Conservation (phyloP, 2,113 vertebrate genomes). For the Romanogobio albipinnatus region DNA sequence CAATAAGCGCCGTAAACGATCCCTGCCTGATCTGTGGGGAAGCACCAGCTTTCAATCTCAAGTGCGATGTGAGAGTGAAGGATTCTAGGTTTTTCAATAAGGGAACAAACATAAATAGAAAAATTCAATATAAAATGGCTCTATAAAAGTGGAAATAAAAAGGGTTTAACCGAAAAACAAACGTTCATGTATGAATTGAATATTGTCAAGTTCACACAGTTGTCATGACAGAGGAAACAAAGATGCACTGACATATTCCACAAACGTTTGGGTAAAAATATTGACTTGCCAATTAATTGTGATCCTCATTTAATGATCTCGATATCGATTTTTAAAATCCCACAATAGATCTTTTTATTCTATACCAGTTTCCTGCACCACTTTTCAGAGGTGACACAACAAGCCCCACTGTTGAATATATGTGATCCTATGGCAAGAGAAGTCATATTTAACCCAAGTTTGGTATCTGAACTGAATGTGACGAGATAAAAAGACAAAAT, state of each 20-base stretch:
- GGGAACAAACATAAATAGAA: background rate
- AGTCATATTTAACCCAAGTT: background rate
- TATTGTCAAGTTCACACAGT: background rate
- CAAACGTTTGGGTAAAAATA: background rate
- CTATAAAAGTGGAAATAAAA: background rate
- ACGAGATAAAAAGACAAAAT: background rate
- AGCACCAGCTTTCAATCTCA: background rate
- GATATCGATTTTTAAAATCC: background rate
- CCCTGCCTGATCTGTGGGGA: background rate
- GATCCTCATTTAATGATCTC: background rate
- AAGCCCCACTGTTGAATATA: background rate
- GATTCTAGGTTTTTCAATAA: background rate
- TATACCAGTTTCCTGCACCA: background rate
- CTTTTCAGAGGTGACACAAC: background rate
- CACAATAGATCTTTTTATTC: background rate
- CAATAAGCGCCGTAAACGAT: constrained; percentile 17
- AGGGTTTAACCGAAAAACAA: background rate
- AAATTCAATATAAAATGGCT: background rate
- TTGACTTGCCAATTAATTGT: background rate
- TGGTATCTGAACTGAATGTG: background rate
- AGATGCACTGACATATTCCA: background rate
- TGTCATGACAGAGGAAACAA: background rate
- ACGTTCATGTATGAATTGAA: background rate
- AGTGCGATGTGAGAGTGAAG: background rate
- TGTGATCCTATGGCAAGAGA: background rate